Base-by-base conservation (phyloP, 2,888 invertebrate genomes). In the Catonia carolina region DNA sequence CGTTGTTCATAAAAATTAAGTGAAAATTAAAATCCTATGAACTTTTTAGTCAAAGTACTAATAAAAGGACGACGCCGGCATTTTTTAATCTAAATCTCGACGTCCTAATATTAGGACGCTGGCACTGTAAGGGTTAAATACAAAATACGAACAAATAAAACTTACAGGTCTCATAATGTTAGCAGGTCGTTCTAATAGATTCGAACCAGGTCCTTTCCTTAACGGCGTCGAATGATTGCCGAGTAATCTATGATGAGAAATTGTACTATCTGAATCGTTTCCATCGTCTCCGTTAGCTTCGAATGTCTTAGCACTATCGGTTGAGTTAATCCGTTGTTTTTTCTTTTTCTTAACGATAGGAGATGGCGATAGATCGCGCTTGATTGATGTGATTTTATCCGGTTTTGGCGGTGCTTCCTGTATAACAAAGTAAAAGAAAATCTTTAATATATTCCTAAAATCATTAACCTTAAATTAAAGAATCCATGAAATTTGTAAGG, bases 161-260 rank as follows among this genome's bases (percentile, higher is more conserved):
- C 84, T 83, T 73, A 86, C 86, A 65, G 85, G 84, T 74, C 81
- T 77, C 64, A 80, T 73, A 56, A 84, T 78, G 66, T 81, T 80
- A 8, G 83, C 78, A 0, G 86, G 86, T 61, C 86, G 78, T 66
- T 85, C 81, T 63, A 86, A 73, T 65, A 87, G 67, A 52, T 70
- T 70, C 1, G 72, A 72, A 36, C 73, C 74, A 35, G 74, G 68
- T 64, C 69, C 80, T 78, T 68, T 81, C 71, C 71, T 81, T 10
- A 60, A 41, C 1, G 45, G 20, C 3, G 42, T 17, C 42, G 42
- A 5, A n/a, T 42, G 42, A 20, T 42, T 42, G n/a, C 17, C 42
- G 6, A 42, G 2, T 27, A 27, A 27, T 27, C 27, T 27, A 27
- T 27, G 27, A 27, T 27, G 27, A 8, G 4, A 6, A 27, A 27